phyloP scores from a whole-genome alignment of 64 coral and sea anemone species.

The Montipora cactus region DNA sequence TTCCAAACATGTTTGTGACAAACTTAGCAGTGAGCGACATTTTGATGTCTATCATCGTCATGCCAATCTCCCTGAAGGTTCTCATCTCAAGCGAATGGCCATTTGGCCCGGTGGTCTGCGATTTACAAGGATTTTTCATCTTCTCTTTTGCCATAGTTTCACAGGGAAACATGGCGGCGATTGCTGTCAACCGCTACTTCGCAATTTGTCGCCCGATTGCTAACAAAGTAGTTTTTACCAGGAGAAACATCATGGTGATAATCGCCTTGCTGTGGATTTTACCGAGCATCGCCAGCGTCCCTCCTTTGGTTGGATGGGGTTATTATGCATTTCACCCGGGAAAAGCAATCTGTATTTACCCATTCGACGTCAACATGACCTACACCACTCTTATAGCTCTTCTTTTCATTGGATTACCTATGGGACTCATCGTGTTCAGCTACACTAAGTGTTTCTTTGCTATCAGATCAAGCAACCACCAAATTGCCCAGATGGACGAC shows the following conservation, averaged over 20 bases:
- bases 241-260: constrained; percentile 22
- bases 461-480: constrained; percentile 43
- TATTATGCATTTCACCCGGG: constrained; percentile 73
- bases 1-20: constrained; percentile 59
- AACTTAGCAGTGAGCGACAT: constrained; percentile 70
- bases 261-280: constrained; percentile 65
- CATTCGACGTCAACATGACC: constrained; percentile 60
- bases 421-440: constrained; percentile 43
- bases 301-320: constrained; percentile 73
- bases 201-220: constrained; percentile 41
- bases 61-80: constrained; percentile 56
- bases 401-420: constrained; percentile 62
- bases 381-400: constrained; percentile 61
- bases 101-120: constrained; percentile 42
- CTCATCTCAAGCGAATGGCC: constrained; percentile 55
- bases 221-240: constrained; percentile 48
- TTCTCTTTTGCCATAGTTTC: constrained; percentile 75
- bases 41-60: constrained; percentile 54
- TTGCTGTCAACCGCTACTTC: constrained; percentile 71
- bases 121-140: constrained; percentile 68
- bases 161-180: constrained; percentile 46
- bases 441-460: constrained; percentile 53
- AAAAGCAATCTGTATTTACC: constrained; percentile 77
- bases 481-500: constrained; percentile 48
- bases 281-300: constrained; percentile 60